A percentile compares a stretch with the other conserved stretches of the same genome.
Conservation (phyloP, 2,888 invertebrate species). For the Cheilosia impressa region DNA sequence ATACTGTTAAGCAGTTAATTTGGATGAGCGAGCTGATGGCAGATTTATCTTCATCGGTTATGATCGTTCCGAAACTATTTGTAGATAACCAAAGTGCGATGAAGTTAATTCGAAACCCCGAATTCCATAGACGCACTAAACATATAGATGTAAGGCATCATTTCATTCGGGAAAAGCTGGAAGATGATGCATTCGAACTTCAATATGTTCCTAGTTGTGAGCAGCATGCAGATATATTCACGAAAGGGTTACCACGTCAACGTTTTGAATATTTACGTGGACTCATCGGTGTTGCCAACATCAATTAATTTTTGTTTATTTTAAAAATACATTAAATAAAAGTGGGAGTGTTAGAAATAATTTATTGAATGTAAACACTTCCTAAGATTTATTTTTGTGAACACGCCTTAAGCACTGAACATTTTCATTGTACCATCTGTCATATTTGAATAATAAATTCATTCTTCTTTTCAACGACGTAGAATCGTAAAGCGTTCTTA, state of each 20-base stretch:
- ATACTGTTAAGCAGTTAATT: no score
- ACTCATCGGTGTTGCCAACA: no score
- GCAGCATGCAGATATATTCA: slow-evolving; percentile 22
- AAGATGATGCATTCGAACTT: neutral
- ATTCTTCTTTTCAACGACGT: no score
- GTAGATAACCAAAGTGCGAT: slow-evolving; percentile 29
- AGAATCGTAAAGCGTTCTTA: no score
- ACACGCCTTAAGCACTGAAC: no score
- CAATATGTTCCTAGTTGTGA: slow-evolving; percentile 4
- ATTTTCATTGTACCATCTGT: no score
- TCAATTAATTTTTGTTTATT: no score
- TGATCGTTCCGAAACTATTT: neutral
- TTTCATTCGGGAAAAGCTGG: slow-evolving; percentile 16
- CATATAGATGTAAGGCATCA: slow-evolving; percentile 14
- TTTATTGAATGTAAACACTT: no score
- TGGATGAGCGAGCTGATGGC: neutral
- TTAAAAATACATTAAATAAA: no score
- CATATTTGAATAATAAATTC: no score
- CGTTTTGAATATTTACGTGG: neutral
- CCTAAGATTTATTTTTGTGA: no score
- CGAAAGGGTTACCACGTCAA: neutral
- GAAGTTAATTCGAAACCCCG: slow-evolving; percentile 8
- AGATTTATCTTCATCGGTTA: neutral
- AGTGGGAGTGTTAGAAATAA: no score
- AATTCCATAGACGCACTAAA: slow-evolving; percentile 20